phyloP scores from a whole-genome alignment of 1,140 invertebrate genomes.

The Orchesella cincta region DNA sequence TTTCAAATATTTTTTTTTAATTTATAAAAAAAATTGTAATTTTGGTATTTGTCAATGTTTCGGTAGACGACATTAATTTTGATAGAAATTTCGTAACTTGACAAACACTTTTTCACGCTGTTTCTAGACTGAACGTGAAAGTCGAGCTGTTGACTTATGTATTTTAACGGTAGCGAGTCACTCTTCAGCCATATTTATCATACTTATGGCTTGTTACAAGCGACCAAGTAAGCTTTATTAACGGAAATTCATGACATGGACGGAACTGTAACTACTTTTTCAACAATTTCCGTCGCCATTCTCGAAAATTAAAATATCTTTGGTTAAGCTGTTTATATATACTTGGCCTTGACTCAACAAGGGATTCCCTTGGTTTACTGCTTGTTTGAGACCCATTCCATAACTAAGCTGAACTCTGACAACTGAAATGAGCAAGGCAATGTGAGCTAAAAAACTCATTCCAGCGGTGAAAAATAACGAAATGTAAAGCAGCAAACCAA shows the following conservation, averaged over 20 bases:
- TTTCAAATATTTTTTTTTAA: neutral
- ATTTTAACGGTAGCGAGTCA: slow-evolving; percentile 37
- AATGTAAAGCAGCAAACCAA: slow-evolving; percentile 28
- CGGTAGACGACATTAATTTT: no score
- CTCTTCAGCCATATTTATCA: neutral
- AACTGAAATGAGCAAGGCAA: neutral
- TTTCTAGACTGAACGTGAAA: slow-evolving; percentile 30
- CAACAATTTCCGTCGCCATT: no score
- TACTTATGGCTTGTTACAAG: neutral
- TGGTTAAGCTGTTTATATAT: no score
- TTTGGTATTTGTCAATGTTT: no score
- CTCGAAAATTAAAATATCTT: no score
- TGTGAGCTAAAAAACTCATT: slow-evolving; percentile 20
- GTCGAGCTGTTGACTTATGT: slow-evolving; percentile 30
- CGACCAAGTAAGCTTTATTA: neutral
- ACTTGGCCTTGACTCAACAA: no score
- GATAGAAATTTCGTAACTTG: no score
- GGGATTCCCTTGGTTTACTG: slow-evolving; percentile 30
- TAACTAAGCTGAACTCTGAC: slow-evolving; percentile 30
- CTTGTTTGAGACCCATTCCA: slow-evolving; percentile 39
- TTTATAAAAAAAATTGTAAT: no score
- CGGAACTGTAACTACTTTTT: neutral
- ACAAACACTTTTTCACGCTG: neutral
- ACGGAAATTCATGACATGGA: neutral
- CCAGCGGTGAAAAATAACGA: slow-evolving; percentile 6